Conservation (phyloP, 2,888 invertebrate genomes). For the Odontomyia ornata region DNA sequence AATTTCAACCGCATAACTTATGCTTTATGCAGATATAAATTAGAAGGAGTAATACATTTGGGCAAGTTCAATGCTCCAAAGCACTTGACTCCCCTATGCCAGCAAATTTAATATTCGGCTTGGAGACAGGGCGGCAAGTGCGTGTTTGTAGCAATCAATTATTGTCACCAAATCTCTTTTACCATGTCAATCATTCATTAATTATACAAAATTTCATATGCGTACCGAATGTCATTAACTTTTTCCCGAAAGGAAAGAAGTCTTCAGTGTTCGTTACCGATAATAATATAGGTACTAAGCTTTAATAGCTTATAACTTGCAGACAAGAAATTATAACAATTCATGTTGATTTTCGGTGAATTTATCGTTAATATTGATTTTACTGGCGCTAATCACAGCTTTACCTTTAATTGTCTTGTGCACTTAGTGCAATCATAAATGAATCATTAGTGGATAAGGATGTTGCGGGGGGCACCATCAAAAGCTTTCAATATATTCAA, state of each 20-base stretch:
- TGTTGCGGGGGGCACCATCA: too few species aligned
- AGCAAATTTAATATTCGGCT: neutral
- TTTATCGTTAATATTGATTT: too few species aligned
- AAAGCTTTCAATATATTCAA: too few species aligned
- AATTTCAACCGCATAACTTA: too few species aligned
- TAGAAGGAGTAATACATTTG: too few species aligned
- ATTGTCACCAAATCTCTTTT: constrained; percentile 19
- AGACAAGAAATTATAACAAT: neutral
- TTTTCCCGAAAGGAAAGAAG: neutral
- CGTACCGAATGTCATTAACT: constrained; percentile 9
- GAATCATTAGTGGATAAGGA: too few species aligned
- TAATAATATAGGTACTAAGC: neutral
- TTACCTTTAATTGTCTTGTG: too few species aligned
- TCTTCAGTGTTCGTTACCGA: neutral
- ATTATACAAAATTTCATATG: neutral
- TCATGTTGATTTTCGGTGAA: too few species aligned
- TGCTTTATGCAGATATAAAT: too few species aligned
- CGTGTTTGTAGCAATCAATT: constrained; percentile 26
- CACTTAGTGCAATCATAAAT: too few species aligned
- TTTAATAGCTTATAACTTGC: neutral
- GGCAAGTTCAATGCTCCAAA: too few species aligned
- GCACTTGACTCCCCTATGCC: neutral
- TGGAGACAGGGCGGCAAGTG: constrained; percentile 6
- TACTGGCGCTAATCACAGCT: too few species aligned
- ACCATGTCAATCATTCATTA: neutral